Evolutionary conservation across 2,797 vertebrate genomes (phyloP).

Genomic region (Hoplostethus atlanticus): DNA sequence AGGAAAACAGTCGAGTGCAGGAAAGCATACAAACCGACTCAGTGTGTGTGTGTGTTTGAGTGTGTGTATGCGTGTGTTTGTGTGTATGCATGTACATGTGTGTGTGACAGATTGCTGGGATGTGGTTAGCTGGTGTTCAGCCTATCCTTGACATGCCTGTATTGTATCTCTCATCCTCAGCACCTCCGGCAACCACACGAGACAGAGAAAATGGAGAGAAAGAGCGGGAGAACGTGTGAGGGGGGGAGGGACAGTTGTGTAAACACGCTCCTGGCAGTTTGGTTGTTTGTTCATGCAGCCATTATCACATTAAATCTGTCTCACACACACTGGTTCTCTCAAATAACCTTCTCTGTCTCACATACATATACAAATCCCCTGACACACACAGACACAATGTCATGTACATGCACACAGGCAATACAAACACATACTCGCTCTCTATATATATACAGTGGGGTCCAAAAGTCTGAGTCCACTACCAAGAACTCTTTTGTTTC

Average conservation of each 20-base stretch:
- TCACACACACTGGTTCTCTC: background rate
- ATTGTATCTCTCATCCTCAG: constrained; percentile 47
- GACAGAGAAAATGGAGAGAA: constrained; percentile 20
- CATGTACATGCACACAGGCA: background rate
- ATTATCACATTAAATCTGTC: background rate
- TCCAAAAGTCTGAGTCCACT: no score
- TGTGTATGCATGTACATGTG: constrained; percentile 2
- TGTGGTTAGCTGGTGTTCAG: constrained; percentile 63
- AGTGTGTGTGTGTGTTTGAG: background rate
- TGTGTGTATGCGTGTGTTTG: background rate
- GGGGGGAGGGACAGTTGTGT: constrained; percentile 16
- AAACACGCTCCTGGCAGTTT: constrained; percentile 17
- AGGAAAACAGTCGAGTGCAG: no score
- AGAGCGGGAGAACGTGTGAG: constrained; percentile 34
- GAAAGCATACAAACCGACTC: no score
- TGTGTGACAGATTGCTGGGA: constrained; percentile 32
- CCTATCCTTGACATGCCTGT: constrained; percentile 59
- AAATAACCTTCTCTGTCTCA: background rate
- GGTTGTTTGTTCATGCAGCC: constrained; percentile 1
- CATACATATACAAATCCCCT: no score
- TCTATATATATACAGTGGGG: background rate
- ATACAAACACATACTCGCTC: background rate
- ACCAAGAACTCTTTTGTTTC: no score
- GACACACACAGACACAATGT: no score
- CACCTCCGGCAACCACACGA: constrained; percentile 54